Base-by-base conservation (phyloP, 1,140 invertebrate genomes). In the Spodoptera frugiperda region DNA sequence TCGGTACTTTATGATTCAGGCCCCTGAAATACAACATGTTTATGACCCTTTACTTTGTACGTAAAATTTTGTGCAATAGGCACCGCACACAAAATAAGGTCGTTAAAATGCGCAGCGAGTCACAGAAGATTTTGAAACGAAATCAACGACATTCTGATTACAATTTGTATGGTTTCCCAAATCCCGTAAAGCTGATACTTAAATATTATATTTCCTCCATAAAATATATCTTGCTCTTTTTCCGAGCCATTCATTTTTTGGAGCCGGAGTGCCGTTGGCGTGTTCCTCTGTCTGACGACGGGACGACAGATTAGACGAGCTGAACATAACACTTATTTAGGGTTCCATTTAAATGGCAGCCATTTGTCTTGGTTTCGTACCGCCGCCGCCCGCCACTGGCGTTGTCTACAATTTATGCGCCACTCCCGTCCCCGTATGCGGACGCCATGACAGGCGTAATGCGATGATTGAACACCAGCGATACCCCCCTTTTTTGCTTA, bases 391-490 rank as follows among this genome's bases (percentile, higher is more conserved):
- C 33, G 5, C 33, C 6, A 39, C 33, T 30, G 54, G n/a, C 48
- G 51, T 48, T 61, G 33, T 30, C 49, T 61, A 73, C 71, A 59
- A 68, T 68, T 68, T 68, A 68, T 68, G 65, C 48, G 65, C 48
- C 71, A 33, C 55, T 61, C 71, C 54, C 55, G 55, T 46, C 33
- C 46, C 65, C 48, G 21, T 30, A 51, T 68, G 39, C 54, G 54
- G 44, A 17, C 54, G 70, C 44, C 54, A 59, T 73, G 71, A 73
- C 71, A 61, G 17, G 44, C 71, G 55, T 73, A 61, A 61, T 61
- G 39, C 55, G 33, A 73, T 73, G 71, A 73, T 73, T 72, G 70
- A 72, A 72, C 21, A 54, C 51, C n/a, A 48, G 39, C 33, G 33
- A 57, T 57, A 72, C 53, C 33, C 33, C 33, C 59, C 39, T 8